Base-by-base conservation (phyloP, 2,888 invertebrate genomes). In the Pseudococcus jackbeardsleyi region DNA sequence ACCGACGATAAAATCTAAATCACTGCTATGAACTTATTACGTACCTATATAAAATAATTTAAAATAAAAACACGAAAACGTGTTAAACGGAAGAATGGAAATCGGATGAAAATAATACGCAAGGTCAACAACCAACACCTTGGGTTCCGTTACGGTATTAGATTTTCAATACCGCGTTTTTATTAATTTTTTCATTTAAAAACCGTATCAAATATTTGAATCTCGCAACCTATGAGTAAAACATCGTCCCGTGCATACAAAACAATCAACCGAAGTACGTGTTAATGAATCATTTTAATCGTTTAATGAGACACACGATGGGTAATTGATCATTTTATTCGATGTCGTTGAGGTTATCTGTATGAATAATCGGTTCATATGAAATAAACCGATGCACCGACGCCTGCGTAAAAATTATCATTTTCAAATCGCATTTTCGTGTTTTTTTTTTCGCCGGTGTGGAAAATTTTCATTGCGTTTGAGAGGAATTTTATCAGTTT, bases 91-190 rank as follows among this genome's bases (percentile, higher is more conserved):
- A 77, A 77, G 39, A 77, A 64, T 22, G 22, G 54, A 64, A 64
- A 64, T 64, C 7, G 12, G 22, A 77, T n/a, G 17, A 39, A 46
- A 42, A 82, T 42, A 82, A 46, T 82, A 82, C 42, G 19, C 79
- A 82, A 82, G 79, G 79, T 82, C 46, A 82, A 82, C 46, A 46
- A 82, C 79, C 79, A 82, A n/a, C 33, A 33, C 79, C 79, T 82
- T 82, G 79, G 79, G 12, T 82, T 82, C 33, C 46, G 79, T 82
- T 33, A 42, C 46, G 46, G 79, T 82, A 19, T 82, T 82, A 46
- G 22, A 19, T 82, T 82, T 46, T 82, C 46, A 46, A 42, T 19
- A 82, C 46, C 19, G 9, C 19, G 9, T 42, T 82, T 46, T 46
- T 46, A 72, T 33, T 26, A 33, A 72, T 17, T 72, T 15, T 33